These are phyloP conservation scores for Pseudopodoces humilis DNA, from an alignment of 2,113 vertebrate genomes.

Conservation along the genomic window DNA sequence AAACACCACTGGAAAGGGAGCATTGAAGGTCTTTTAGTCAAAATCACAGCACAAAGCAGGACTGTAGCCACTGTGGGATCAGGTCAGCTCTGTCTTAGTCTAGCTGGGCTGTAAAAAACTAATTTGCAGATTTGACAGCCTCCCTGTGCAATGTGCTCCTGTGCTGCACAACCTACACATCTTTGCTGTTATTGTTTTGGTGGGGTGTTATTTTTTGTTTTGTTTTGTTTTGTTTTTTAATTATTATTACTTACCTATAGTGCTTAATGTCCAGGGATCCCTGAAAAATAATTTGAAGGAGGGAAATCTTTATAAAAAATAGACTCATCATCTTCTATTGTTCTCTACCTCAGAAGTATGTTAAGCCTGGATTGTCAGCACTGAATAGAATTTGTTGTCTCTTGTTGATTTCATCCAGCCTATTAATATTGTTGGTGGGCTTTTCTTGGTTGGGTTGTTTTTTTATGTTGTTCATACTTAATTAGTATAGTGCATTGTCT, in stretches of 20 bases:
- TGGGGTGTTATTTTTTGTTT: not conserved
- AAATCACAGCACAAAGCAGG: not conserved
- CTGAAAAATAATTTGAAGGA: not conserved
- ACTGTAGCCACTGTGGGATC: not conserved
- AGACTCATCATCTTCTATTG: not conserved
- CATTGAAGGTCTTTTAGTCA: not conserved
- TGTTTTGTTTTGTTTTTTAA: not conserved
- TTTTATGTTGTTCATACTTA: constrained; percentile 8
- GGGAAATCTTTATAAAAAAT: not conserved
- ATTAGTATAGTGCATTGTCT: constrained; percentile 32
- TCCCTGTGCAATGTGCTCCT: not conserved
- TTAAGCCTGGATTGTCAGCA: not conserved
- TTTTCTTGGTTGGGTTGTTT: constrained; percentile 25
- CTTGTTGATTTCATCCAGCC: not conserved
- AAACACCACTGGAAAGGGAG: not conserved
- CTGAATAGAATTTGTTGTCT: not conserved
- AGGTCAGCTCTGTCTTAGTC: not conserved
- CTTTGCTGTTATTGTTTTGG: not conserved
- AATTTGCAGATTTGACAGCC: not conserved
- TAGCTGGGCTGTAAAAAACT: not conserved
- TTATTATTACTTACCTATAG: not conserved
- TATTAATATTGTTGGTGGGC: constrained; percentile 52
- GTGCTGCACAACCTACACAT: rapidly evolving
- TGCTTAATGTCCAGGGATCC: not conserved
- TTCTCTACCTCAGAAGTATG: not conserved